Evolutionary conservation across 2,888 invertebrate genomes (phyloP), one percentile per base, ranked within the genome.

Genomic region (Lepidocyrtoides sp.): DNA sequence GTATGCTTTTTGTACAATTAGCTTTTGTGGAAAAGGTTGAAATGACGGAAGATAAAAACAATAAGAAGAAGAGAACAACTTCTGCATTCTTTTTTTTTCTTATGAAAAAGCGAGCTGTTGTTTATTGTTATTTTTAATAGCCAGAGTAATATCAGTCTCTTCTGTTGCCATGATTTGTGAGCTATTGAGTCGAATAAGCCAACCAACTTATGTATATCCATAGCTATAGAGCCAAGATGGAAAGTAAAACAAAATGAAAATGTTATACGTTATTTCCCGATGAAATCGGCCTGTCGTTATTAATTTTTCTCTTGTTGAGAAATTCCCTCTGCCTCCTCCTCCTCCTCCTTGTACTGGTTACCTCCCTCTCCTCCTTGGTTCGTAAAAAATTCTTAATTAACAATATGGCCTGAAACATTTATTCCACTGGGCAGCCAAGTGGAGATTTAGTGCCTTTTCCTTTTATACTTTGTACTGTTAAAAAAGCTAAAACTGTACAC

Each of bases 331-430:
- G 23, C 72, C 17, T 44, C 29, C 48, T 66, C 17, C 32, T 14
- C 66, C n/a, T 72, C 14, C 26, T 26, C 2, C 29, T 75, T 36
- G 36, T 29, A 10, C n/a, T 26, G 63, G 63, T 72, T 72, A 20
- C 72, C 44, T 20, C 51, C 51, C 29, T 48, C 12, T 51, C 10
- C 51, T 54, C 48, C n/a, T 14, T 48, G 14, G 23, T 48, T 48
- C 26, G 17, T 14, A 36, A 54, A 79, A 79, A 69, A 79, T 20
- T 79, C 79, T 79, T 79, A 79, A 79, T 79, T 79, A 79, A 79
- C 57, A 57, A 79, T 57, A 79, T 41, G 57, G 36, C 57, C 20
- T 79, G 57, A 4, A 79, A 57, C 57, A 79, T 57, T 79, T 79
- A 57, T 57, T 79, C 23, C 8, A 20, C 75, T 44, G 75, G 75